Percentiles rank a stretch among this genome's conserved stretches.
phyloP scores from a whole-genome alignment of 2,113 vertebrate genomes.

The Abramis brama region DNA sequence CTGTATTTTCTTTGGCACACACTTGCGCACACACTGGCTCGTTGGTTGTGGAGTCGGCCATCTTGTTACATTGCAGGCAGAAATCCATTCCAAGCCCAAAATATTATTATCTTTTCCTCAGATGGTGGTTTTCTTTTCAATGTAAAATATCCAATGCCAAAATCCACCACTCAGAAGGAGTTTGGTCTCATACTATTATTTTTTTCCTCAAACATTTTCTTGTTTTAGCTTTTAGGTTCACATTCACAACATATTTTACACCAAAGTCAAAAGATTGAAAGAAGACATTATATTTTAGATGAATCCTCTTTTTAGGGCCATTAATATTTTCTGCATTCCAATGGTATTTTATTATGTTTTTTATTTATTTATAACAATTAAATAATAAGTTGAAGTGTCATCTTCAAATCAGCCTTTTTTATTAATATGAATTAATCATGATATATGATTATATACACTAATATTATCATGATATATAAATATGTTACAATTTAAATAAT shows the following conservation, averaged over 20 bases:
- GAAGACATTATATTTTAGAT: background rate
- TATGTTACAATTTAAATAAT: background rate
- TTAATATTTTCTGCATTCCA: background rate
- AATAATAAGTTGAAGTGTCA: no score
- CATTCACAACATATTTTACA: background rate
- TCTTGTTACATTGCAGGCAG: slow-evolving; percentile 48
- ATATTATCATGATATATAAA: background rate
- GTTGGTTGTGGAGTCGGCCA: background rate
- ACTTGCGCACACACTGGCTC: slow-evolving; percentile 39
- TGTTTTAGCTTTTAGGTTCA: background rate
- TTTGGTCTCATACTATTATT: background rate
- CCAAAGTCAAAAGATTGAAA: background rate
- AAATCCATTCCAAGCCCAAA: slow-evolving; percentile 14
- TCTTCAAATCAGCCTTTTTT: background rate
- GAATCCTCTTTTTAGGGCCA: background rate
- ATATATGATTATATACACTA: background rate
- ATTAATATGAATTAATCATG: background rate
- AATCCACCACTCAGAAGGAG: background rate
- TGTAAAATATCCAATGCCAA: background rate
- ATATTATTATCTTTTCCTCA: slow-evolving; percentile 3
- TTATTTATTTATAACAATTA: no score
- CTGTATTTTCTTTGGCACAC: slow-evolving; percentile 22
- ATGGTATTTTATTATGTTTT: background rate
- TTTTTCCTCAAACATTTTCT: background rate
- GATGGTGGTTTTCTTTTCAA: background rate